A percentile compares a stretch with the other conserved stretches of the same genome.
phyloP scores from a whole-genome alignment of 2,888 invertebrate genomes.

The Andrena praecox region DNA sequence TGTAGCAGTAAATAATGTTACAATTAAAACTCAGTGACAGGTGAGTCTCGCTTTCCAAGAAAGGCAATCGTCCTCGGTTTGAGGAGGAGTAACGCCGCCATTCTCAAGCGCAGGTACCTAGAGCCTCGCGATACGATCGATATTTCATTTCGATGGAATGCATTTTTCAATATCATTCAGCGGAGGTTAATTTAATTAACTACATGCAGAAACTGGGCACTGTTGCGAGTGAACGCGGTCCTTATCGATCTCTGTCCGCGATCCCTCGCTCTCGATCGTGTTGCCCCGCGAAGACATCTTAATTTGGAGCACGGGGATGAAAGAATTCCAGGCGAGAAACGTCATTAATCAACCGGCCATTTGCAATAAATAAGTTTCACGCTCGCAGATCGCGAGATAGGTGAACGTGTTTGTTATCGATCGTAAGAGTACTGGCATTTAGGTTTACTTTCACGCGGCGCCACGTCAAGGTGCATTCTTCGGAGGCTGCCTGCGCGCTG shows the following conservation, averaged over 20 bases:
- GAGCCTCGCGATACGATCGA: too few relatives aligned
- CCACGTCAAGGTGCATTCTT: constrained; percentile 42
- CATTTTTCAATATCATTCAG: too few relatives aligned
- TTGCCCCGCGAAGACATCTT: not conserved
- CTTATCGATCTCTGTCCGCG: not conserved
- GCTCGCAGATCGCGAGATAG: constrained; percentile 15
- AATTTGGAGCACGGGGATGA: not conserved
- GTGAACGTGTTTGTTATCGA: constrained; percentile 34
- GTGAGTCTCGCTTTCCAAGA: too few relatives aligned
- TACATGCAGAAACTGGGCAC: not conserved
- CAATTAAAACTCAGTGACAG: too few relatives aligned
- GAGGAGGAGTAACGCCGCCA: too few relatives aligned
- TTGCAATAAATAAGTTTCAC: constrained; percentile 38
- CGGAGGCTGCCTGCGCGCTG: not conserved
- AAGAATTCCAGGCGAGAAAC: not conserved
- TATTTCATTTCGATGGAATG: too few relatives aligned
- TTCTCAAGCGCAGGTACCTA: too few relatives aligned
- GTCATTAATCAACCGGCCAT: constrained; percentile 18
- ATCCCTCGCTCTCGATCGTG: not conserved
- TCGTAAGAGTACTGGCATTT: constrained; percentile 39
- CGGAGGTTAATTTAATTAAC: too few relatives aligned
- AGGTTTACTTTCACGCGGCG: constrained; percentile 41
- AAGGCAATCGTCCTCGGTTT: too few relatives aligned
- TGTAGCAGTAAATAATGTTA: too few relatives aligned
- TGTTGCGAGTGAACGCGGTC: not conserved